Evolutionary conservation across 2,888 invertebrate species (phyloP), one percentile per base, ranked within the genome.

Genomic region (Temnothorax unifasciatus): DNA sequence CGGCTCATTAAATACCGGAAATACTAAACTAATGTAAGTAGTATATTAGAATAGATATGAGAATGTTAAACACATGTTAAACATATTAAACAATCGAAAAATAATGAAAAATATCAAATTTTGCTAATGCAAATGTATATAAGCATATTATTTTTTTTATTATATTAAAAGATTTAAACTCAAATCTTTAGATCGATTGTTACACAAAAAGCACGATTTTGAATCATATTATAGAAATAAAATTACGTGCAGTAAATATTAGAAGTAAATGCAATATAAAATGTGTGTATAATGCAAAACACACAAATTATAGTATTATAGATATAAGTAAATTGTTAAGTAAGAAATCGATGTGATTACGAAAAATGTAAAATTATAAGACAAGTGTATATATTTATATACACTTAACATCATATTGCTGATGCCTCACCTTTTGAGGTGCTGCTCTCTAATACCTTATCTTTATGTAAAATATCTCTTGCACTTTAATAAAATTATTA

Each of bases 201-300:
- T 15, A 21, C 0, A 9, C 3, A 8, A 54, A 15, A 9, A 54
- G 9, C 13, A 34, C 2, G 4, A 38, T 54, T 71, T 52, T 21
- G 21, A 38, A 69, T n/a, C 8, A 54, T 38, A 71, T 52, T 54
- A 38, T 54, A 71, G 8, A 71, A 52, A 38, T 71, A 71, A 71
- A 71, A 54, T 71, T 3, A n/a, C 1, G 1, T 21, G 3, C 38
- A 29, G 29, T 11, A 73, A 41, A 57, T 73, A 25, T 41, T 25
- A 25, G 6, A 11, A 73, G 1, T 41, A 13, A 73, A 73, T 73
- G 25, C 18, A 73, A 57, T 38, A 21, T 71, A 57, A 73, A 41
- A 57, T 73, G 25, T 73, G 25, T 21, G 25, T 73, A 41, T 21
- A 21, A 18, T n/a, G 29, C 61, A n/a, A 61, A 34, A 34, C n/a